Evolutionary conservation across 2,113 vertebrate genomes (phyloP), one percentile per base, ranked within the genome.

Genomic region (Hippocampus barbouri): DNA sequence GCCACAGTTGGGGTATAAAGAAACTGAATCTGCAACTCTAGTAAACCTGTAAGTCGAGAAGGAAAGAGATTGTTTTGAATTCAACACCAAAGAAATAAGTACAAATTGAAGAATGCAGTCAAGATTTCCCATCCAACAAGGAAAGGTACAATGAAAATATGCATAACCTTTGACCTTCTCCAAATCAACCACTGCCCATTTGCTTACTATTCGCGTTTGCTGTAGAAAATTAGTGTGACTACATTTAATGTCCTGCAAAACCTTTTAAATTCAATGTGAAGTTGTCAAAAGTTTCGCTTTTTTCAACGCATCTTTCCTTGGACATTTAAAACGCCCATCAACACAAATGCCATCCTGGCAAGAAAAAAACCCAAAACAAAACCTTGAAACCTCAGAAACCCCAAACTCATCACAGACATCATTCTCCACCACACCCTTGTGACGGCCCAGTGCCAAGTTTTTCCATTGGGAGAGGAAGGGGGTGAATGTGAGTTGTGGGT

Each of bases 401-500:
- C 15, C 62, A 63, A 69, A 59, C 41, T 71, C 68, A 71, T 23
- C 45, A 73, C 72, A 77, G 20, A 68, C 75, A 64, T 76, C 79
- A 84, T 73, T 77, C 80, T 76, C 80, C 30, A 20, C 60, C 69
- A 79, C 79, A 72, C 77, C 83, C 81, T 30, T 70, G 45, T 65
- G 73, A 81, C 57, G 67, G 76, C 79, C 88, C 77, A 77, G 81
- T 68, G 81, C 80, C 81, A 95, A 94, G 94, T 95, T 97, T 95
- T 94, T 96, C 94, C 91, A 94, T 93, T 92, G 92, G 92, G 90
- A 91, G 85, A 89, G 71, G 70, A 74, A 47, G 20, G 88, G 91
- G 75, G 71, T 65, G 92, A 91, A 90, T 88, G 56, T 61, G 12
- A 61, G 27, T 79, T 68, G 73, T 79, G 69, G 66, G 74, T 74